Evolutionary conservation across 2,113 vertebrate species (phyloP), one percentile per base, ranked within the genome.

Genomic region (Equus przewalskii): DNA sequence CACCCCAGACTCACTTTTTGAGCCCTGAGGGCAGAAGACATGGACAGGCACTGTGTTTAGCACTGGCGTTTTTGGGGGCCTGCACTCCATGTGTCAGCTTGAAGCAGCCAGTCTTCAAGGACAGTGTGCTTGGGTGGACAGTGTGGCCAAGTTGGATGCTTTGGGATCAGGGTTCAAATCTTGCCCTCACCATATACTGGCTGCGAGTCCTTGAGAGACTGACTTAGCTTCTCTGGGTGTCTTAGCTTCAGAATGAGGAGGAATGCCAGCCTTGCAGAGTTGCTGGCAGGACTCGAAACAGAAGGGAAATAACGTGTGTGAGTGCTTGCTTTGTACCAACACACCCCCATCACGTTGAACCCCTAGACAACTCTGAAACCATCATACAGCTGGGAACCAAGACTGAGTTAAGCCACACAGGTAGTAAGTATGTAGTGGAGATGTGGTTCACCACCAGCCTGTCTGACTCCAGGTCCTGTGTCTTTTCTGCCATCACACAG

Each of bases 191-290:
- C 24, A 22, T n/a, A 2, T n/a, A 41, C 60, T 56, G 56, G 49
- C 19, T 82, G n/a, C 22, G 36, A 7, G 8, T 70, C 75, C 70
- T 41, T 22, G 36, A 49, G 89, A 90, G 11, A 73, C 30, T 90
- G 16, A 58, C 14, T 58, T 91, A 79, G 76, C 54, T 56, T 88
- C 85, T 75, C 56, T 3, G n/a, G 16, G 30, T 51, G 1, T 56
- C 28, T 94, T 76, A 76, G 46, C 51, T 85, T 65, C 12, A 86
- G 72, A 83, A n/a, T 46, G 51, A 41, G 56, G 67, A 92, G 51
- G 8, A 83, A 88, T 44, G 36, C 14, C 67, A 90, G 72, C 21
- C n/a, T 64, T 56, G 49, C 9, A 13, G 33, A 91, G 21, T 22
- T 58, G 62, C 80, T 65, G n/a, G 49, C 36, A 82, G 75, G 16